Evolutionary conservation across 2,113 vertebrate genomes (phyloP).

Genomic region (Vicugna pacos): DNA sequence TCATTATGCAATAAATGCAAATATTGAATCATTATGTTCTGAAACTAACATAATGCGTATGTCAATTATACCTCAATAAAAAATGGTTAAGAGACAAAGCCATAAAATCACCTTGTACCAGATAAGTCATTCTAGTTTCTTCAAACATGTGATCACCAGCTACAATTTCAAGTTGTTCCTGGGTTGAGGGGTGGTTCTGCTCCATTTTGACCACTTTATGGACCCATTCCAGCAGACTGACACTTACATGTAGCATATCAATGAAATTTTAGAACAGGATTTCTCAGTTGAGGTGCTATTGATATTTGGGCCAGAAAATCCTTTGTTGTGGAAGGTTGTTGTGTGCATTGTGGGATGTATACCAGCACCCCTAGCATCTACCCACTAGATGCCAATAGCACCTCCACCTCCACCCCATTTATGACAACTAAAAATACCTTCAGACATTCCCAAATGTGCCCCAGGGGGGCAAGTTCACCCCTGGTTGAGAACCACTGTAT

Average conservation of each 20-base stretch:
- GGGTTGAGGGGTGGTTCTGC: neutral
- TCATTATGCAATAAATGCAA: neutral
- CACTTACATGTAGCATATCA: neutral
- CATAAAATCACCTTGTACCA: neutral
- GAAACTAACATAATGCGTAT: neutral
- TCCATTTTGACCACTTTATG: neutral
- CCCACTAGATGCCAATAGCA: too few relatives aligned
- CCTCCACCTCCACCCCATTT: too few relatives aligned
- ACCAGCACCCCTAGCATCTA: too few relatives aligned
- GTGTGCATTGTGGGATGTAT: neutral
- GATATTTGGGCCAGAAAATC: neutral
- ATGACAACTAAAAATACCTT: neutral
- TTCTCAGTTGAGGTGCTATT: neutral
- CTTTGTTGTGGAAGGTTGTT: neutral
- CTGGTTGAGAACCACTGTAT: neutral
- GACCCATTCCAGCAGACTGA: neutral
- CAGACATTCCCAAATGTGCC: neutral
- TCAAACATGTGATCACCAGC: neutral
- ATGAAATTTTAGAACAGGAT: neutral
- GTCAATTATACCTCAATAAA: neutral
- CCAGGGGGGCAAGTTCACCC: neutral
- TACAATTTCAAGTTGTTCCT: neutral
- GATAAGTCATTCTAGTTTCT: neutral
- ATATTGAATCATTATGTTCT: neutral
- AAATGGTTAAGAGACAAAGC: neutral